These are phyloP conservation scores for Scaptomyza reducta DNA, from an alignment of 2,888 invertebrate species.

Conservation along the genomic window DNA sequence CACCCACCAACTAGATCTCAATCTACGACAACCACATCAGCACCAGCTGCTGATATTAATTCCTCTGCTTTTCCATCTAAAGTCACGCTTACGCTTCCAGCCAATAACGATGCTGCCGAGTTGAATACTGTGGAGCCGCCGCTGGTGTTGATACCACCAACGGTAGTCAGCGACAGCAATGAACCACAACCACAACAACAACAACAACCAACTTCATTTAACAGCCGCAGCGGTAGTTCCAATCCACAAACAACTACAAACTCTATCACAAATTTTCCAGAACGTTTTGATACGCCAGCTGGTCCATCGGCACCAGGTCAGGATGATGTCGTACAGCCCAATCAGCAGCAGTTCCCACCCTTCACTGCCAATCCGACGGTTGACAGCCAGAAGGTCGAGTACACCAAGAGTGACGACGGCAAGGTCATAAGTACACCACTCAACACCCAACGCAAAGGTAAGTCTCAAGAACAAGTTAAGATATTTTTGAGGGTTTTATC, in stretches of 20 bases:
- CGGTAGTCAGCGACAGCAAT: conserved; percentile 16
- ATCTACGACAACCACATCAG: conserved; percentile 41
- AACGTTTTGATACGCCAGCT: conserved; percentile 66
- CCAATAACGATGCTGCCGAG: conserved; percentile 32
- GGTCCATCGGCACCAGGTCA: conserved; percentile 4
- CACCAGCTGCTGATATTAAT: conserved; percentile 59
- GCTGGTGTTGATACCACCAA: conserved; percentile 70
- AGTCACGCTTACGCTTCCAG: conserved; percentile 76
- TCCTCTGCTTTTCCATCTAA: conserved; percentile 77
- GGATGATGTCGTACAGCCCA: conserved; percentile 15
- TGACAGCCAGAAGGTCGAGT: conserved; percentile 73
- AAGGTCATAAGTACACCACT: conserved; percentile 80
- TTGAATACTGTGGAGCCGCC: conserved; percentile 62
- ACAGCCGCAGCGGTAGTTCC: conserved; percentile 21
- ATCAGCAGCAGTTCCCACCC: conserved; percentile 63
- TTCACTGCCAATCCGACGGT: conserved; percentile 26
- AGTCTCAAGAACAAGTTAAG: conserved; percentile 12
- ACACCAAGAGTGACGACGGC: conserved; percentile 82
- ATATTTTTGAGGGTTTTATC: neutral
- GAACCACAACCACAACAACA: conserved; percentile 1
- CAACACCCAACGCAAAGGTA: conserved; percentile 66
- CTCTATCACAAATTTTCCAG: conserved; percentile 82
- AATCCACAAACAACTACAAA: conserved; percentile 62
- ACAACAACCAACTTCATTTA: conserved; percentile 24
- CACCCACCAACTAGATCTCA: conserved; percentile 22